These are phyloP conservation scores for Festucalex cinctus DNA, from an alignment of 2,113 vertebrate genomes.

Conservation along the genomic window DNA sequence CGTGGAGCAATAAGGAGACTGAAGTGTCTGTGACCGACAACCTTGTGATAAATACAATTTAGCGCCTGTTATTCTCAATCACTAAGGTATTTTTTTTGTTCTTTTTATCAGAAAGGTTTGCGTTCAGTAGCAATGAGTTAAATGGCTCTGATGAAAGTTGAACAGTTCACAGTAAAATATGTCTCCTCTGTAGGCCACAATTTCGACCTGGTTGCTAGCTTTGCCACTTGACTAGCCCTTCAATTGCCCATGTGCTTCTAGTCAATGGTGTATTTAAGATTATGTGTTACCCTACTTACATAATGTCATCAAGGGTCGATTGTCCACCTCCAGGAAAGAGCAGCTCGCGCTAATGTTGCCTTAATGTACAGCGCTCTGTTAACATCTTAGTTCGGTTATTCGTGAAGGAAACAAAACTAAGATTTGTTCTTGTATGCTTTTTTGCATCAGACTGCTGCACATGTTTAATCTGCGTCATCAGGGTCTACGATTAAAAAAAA, in stretches of 20 bases:
- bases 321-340: neutral
- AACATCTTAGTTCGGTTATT: constrained; percentile 1
- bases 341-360: neutral
- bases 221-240: neutral
- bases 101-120: neutral
- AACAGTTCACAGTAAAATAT: neutral
- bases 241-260: neutral
- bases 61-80: neutral
- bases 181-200: neutral
- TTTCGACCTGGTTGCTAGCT: neutral
- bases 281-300: neutral
- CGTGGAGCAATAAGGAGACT: no score
- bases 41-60: neutral
- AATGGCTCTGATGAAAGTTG: neutral
- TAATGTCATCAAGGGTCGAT: neutral
- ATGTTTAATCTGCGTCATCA: neutral
- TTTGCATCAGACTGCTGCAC: neutral
- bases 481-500: neutral
- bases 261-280: neutral
- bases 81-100: neutral
- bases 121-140: neutral
- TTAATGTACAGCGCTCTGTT: constrained; percentile 4
- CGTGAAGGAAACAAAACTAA: neutral
- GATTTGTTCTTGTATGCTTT: neutral
- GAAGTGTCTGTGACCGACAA: neutral